Conservation (phyloP, 2,113 vertebrate species). For the Columba janthina region DNA sequence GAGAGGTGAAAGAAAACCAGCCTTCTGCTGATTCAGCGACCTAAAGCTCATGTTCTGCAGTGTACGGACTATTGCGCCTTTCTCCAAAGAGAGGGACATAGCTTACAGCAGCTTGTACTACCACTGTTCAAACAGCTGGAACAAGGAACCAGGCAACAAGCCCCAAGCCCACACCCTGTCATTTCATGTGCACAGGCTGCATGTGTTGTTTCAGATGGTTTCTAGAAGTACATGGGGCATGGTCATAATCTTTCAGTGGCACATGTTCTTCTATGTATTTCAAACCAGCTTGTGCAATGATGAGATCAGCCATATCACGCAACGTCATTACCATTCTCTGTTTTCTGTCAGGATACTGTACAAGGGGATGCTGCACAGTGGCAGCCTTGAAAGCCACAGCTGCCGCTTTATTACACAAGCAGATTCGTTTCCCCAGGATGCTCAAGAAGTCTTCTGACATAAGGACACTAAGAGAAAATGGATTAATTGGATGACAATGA, state of each 20-base stretch:
- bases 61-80: rapidly evolving
- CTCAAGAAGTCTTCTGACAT: neutral
- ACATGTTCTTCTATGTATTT: rapidly evolving
- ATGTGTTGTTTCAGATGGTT: neutral
- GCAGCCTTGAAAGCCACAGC: neutral
- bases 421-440: neutral
- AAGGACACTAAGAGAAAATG: neutral
- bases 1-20: neutral
- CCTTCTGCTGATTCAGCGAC: neutral
- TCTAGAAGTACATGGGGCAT: neutral
- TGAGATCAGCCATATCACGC: rapidly evolving
- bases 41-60: neutral
- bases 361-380: neutral
- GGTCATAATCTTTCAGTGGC: neutral
- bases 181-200: neutral
- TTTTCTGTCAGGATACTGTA: neutral
- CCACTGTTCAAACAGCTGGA: neutral
- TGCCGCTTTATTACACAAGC: neutral
- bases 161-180: neutral
- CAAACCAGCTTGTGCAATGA: neutral
- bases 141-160: neutral
- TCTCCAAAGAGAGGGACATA: rapidly evolving
- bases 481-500: neutral
- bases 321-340: neutral
- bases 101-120: neutral